Percentiles rank a stretch among this genome's conserved stretches.
These are phyloP conservation scores for Acromyrmex heyeri DNA, from an alignment of 1,140 invertebrate genomes.

Conservation along the genomic window DNA sequence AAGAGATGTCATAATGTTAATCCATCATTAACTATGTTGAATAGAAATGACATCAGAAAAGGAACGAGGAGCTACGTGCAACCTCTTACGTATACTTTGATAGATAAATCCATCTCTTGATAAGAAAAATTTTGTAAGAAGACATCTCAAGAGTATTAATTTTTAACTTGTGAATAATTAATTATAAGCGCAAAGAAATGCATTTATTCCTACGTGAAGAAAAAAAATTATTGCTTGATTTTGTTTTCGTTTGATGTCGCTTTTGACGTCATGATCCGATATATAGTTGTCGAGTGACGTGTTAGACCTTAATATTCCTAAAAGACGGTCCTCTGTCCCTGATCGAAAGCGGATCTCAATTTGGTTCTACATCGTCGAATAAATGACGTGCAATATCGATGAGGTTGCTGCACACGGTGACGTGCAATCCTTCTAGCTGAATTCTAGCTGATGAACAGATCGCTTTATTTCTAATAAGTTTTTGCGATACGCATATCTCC, in stretches of 20 bases:
- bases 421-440: constrained; percentile 3
- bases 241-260: not conserved
- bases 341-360: constrained; percentile 21
- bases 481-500: not conserved
- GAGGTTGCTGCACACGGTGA: not conserved
- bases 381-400: constrained; percentile 25
- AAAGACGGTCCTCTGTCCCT: constrained; percentile 27
- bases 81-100: not conserved
- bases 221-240: not conserved
- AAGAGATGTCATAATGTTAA: not conserved
- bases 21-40: constrained; percentile 1
- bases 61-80: not conserved
- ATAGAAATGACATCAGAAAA: not conserved
- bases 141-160: not conserved
- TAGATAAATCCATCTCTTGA: not conserved
- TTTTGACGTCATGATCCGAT: not conserved
- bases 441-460: constrained; percentile 34
- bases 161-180: not conserved
- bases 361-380: not conserved
- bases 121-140: not conserved
- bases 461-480: constrained; percentile 14
- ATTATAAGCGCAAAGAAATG: not conserved
- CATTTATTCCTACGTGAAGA: not conserved
- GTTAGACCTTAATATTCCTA: constrained; percentile 18
- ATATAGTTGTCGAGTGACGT: constrained; percentile 9